A percentile compares a stretch with the other conserved stretches of the same genome.
phyloP scores from a whole-genome alignment of 1,140 invertebrate species.

The Maconellicoccus hirsutus region DNA sequence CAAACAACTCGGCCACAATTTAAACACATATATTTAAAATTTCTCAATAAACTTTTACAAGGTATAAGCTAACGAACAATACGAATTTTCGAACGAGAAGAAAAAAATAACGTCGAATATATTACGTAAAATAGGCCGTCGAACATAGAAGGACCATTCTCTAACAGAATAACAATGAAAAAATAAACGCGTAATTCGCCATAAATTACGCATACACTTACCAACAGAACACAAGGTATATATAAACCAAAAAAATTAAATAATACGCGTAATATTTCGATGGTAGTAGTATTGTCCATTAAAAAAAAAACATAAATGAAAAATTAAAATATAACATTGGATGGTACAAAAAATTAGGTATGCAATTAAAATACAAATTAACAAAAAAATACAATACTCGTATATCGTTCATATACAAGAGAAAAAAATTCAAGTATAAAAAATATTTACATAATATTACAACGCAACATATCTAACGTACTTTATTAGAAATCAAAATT shows the following conservation, averaged over 20 bases:
- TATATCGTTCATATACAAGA: too few relatives aligned
- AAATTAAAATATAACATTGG: neutral
- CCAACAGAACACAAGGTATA: neutral
- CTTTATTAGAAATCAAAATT: too few relatives aligned
- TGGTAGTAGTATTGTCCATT: neutral
- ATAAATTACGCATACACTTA: too few relatives aligned
- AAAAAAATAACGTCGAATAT: neutral
- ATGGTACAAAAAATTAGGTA: constrained; percentile 2
- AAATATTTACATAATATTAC: too few relatives aligned
- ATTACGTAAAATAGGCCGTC: neutral
- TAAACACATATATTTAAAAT: neutral
- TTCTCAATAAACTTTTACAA: neutral
- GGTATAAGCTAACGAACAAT: neutral
- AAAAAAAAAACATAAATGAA: neutral
- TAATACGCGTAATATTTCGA: neutral
- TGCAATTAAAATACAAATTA: neutral
- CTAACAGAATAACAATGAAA: too few relatives aligned
- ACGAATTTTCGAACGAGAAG: neutral
- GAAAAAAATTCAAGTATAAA: neutral
- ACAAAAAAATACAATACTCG: too few relatives aligned
- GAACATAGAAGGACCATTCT: too few relatives aligned
- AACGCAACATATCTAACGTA: too few relatives aligned
- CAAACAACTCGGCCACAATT: neutral
- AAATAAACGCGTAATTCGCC: too few relatives aligned
- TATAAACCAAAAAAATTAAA: neutral